These are phyloP conservation scores for Marcusenius ussheri DNA, from an alignment of 2,113 vertebrate species.

Conservation along the genomic window DNA sequence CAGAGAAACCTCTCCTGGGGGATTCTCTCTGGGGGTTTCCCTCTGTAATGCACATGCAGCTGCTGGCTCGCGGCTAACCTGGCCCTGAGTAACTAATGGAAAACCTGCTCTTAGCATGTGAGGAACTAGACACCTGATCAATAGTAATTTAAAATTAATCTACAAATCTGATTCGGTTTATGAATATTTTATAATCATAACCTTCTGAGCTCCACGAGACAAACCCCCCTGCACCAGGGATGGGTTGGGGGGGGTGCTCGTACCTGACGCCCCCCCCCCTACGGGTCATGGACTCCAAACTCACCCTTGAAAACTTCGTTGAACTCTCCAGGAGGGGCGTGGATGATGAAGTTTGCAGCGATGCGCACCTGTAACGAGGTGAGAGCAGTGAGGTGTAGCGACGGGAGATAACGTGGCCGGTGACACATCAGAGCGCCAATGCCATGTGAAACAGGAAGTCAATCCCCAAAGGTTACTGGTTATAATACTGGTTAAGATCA, in stretches of 20 bases:
- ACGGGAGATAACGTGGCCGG: background rate
- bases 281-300: slow-evolving; percentile 29
- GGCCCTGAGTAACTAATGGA: background rate
- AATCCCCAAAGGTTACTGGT: background rate
- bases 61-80: background rate
- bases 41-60: background rate
- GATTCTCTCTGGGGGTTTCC: background rate
- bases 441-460: background rate
- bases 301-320: slow-evolving; percentile 96
- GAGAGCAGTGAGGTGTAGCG: background rate
- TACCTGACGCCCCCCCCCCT: background rate
- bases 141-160: background rate
- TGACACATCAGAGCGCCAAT: background rate
- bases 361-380: slow-evolving; percentile 77
- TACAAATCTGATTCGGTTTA: background rate
- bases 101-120: background rate
- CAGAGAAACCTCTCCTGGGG: background rate
- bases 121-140: background rate
- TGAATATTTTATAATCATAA: background rate
- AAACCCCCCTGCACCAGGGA: background rate
- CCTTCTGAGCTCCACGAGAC: background rate
- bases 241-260: background rate
- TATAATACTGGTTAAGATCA: background rate
- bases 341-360: slow-evolving; percentile 91
- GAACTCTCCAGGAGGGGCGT: slow-evolving; percentile 92